Conservation (phyloP, 2,113 vertebrate genomes). For the Anarhynchus alexandrinus region DNA sequence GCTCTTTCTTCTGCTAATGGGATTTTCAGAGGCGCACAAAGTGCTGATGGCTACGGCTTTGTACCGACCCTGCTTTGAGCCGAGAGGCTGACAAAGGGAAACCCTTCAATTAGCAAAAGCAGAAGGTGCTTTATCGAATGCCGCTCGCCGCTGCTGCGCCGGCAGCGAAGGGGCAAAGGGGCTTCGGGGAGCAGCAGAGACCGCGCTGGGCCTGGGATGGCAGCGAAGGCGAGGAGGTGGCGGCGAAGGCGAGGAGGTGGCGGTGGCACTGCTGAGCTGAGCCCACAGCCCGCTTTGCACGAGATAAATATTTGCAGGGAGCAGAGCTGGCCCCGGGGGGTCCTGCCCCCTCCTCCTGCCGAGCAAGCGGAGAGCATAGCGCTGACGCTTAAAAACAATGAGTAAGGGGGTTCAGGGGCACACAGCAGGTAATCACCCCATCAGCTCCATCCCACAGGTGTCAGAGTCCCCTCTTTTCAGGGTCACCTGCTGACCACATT, state of each 20-base stretch:
- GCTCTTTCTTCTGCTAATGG: slow-evolving; percentile 68
- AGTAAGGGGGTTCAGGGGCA: not conserved
- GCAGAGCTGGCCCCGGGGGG: not conserved
- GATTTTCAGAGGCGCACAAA: slow-evolving; percentile 64
- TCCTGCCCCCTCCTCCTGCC: not conserved
- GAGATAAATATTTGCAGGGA: not conserved
- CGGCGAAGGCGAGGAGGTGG: not conserved
- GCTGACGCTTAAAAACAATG: not conserved
- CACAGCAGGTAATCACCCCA: not conserved
- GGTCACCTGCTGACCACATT: not conserved
- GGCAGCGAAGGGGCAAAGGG: not conserved
- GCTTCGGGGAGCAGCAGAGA: not conserved
- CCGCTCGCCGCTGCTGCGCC: not conserved
- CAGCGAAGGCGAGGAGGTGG: not conserved
- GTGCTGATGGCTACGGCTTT: slow-evolving; percentile 65
- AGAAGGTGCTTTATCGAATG: slow-evolving; percentile 27
- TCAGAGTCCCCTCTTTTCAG: not conserved
- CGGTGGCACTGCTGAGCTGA: not conserved
- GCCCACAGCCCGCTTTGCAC: accelerated
- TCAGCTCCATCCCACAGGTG: not conserved
- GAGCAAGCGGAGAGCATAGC: accelerated
- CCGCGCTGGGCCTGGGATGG: not conserved
- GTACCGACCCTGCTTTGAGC: slow-evolving; percentile 33
- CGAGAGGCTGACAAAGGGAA: slow-evolving; percentile 50
- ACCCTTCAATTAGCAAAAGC: slow-evolving; percentile 61